Conservation (phyloP, 2,113 vertebrate species). For the Helogale parvula region DNA sequence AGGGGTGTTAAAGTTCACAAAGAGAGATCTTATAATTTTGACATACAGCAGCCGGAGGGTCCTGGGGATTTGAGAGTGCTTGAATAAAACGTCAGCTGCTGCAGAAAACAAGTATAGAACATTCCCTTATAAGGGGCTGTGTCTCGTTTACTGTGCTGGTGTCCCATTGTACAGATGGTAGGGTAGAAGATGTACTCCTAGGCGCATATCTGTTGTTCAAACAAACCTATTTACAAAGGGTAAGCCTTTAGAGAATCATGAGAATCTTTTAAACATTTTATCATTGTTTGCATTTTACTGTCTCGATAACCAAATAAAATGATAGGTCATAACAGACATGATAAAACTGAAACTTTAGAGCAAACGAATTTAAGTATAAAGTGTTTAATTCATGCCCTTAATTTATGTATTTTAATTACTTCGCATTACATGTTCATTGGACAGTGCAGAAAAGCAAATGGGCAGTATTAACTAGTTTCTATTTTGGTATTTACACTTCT, state of each 20-base stretch:
- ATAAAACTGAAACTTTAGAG: constrained; percentile 16
- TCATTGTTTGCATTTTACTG: background rate
- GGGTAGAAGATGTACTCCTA: background rate
- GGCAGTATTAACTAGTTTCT: background rate
- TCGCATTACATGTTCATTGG: background rate
- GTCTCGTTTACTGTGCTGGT: background rate
- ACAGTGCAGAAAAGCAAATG: background rate
- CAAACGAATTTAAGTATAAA: constrained; percentile 15
- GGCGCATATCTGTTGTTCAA: background rate
- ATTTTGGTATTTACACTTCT: background rate
- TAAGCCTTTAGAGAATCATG: background rate
- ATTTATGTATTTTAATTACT: background rate
- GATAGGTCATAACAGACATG: background rate
- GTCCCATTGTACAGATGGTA: background rate
- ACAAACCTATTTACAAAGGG: background rate
- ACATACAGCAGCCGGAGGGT: constrained; percentile 54
- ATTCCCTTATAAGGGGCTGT: constrained; percentile 15
- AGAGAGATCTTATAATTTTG: constrained; percentile 67
- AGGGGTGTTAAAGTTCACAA: constrained; percentile 60
- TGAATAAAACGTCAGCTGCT: constrained; percentile 64
- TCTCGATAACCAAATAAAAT: background rate
- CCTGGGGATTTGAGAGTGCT: constrained; percentile 48
- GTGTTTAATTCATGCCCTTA: constrained; percentile 17
- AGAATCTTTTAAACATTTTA: background rate
- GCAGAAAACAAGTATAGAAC: constrained; percentile 46